Base-by-base conservation (phyloP, 1,140 invertebrate genomes). In the Drosophila littoralis region DNA sequence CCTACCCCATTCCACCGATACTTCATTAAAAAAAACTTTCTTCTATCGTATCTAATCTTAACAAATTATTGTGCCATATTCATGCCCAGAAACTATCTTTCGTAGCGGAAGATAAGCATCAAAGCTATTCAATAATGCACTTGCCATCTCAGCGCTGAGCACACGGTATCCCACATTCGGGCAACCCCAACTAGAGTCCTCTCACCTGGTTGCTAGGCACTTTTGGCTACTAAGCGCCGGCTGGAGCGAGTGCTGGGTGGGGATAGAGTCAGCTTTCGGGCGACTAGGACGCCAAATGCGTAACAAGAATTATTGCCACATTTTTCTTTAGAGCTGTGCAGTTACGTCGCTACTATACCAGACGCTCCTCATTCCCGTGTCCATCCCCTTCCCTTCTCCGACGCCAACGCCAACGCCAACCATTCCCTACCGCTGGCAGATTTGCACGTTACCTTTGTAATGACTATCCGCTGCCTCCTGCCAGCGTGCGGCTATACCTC, bases 241-340 rank as follows among this genome's bases (percentile, higher is more conserved):
- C 33, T 5, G 32, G 28, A 7, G 17, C 9, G n/a, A 32, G 6
- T 17, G 28, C 8, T 35, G 17, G 17, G 8, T 17, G 35, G 13
- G 7, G 22, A 15, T 40, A 17, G 46, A 17, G 15, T 13, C 32
- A 13, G 43, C 13, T 15, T 36, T 32, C 28, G 48, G 48, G 28
- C 59, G 75, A 51, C 46, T 70, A 55, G 54, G 48, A 58, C 51
- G 45, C 28, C 73, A 68, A 81, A 71, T 79, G 75, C 79, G 83
- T 79, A 86, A 70, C 71, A 78, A 75, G 75, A 86, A 86, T 88
- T 86, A 86, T 86, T 82, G 70, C 65, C 75, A 46, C 79, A 88
- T 82, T 85, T 72, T 64, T 59, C 38, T 69, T 59, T 33, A 5
- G n/a, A 36, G 46, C 58, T n/a, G 7, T 10, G 33, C 32, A 48